These are phyloP conservation scores for Schizothorax lantsangensis DNA, from an alignment of 2,797 vertebrate species.

Conservation along the genomic window DNA sequence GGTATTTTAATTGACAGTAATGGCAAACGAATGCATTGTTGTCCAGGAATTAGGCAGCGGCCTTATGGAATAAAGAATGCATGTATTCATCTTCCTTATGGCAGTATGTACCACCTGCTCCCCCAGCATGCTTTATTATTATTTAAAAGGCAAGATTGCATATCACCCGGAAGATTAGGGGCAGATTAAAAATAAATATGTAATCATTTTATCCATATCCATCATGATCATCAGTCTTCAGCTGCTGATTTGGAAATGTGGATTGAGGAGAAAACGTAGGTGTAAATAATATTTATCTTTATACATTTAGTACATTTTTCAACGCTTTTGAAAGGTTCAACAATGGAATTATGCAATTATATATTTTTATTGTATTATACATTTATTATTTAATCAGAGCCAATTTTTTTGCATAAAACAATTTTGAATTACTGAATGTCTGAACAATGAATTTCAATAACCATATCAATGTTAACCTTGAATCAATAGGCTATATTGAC, in stretches of 20 bases:
- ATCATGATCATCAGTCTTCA: neutral
- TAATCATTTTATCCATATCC: constrained; percentile 18
- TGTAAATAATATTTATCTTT: neutral
- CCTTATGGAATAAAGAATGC: constrained; percentile 1
- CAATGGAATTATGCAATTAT: neutral
- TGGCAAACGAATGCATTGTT: constrained; percentile 22
- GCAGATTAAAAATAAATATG: constrained; percentile 29
- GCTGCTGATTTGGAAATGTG: neutral
- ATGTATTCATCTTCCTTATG: constrained; percentile 29
- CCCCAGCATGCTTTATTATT: constrained; percentile 31
- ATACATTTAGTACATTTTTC: neutral
- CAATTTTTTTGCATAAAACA: neutral
- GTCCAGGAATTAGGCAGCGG: constrained; percentile 15
- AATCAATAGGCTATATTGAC: neutral
- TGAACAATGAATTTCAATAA: neutral
- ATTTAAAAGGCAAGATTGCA: constrained; percentile 8
- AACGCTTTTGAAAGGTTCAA: neutral
- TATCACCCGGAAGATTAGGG: constrained; percentile 22
- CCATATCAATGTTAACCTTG: neutral
- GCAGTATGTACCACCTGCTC: constrained; percentile 34
- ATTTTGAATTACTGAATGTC: neutral
- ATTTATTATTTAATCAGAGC: neutral
- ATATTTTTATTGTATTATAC: too few relatives aligned
- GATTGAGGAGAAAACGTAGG: neutral
- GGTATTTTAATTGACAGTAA: constrained; percentile 31